Conservation (phyloP, 2,797 vertebrate genomes). For the Acrossocheilus wenchowensis region DNA sequence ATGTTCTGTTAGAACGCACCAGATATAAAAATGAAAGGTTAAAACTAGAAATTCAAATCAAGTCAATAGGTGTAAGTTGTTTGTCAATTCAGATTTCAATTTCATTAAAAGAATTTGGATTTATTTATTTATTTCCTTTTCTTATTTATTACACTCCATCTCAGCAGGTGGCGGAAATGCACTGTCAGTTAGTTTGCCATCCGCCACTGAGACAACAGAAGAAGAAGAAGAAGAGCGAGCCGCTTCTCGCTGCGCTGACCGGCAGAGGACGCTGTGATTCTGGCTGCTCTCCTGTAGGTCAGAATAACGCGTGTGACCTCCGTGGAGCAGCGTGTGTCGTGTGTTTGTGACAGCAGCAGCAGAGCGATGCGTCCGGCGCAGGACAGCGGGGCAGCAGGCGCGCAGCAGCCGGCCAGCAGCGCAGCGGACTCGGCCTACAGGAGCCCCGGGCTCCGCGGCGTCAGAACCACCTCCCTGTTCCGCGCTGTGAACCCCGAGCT, state of each 20-base stretch:
- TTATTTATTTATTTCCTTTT: background rate
- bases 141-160: background rate
- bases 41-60: background rate
- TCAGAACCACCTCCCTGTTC: constrained; percentile 87
- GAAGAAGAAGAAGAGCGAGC: no score
- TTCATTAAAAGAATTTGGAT: no score
- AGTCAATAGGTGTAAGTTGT: background rate
- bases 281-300: no score
- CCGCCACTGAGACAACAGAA: background rate
- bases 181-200: background rate
- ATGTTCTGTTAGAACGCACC: background rate
- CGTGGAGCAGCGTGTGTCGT: background rate
- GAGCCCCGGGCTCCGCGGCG: constrained; percentile 83
- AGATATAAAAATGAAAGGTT: background rate
- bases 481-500: constrained; percentile 94
- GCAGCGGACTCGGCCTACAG: constrained; percentile 73
- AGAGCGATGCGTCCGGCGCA: background rate
- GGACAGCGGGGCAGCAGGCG: background rate
- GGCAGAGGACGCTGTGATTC: background rate
- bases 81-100: background rate
- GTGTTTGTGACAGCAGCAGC: background rate
- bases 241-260: no score
- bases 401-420: constrained; percentile 49
- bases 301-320: background rate
- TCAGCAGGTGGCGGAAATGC: background rate